Evolutionary conservation across 1,140 invertebrate genomes (phyloP), one percentile per base, ranked within the genome.

Genomic region (Lerema accius): DNA sequence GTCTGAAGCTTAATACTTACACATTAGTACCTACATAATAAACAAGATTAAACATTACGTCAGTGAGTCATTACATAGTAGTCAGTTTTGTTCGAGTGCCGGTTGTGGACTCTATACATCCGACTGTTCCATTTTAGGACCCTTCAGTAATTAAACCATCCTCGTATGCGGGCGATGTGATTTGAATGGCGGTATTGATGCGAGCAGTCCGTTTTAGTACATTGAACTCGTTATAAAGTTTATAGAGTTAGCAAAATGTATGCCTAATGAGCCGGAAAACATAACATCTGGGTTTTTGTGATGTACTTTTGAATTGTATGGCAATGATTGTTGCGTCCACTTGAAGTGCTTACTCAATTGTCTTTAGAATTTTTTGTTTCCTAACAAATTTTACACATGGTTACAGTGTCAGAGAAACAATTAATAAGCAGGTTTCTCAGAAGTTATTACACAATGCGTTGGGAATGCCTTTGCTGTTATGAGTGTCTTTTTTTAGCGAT

Each of bases 81-180:
- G 15, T 23, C 46, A 32, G 46, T 46, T 51, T 17, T 1, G 37
- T 51, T 17, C 3, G 37, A 58, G 42, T 58, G 28, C 40, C 55
- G 14, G 55, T 37, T 17, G 42, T 40, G 19, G 43, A 46, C 55
- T 46, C 14, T 43, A 37, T 37, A 28, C 40, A 49, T 56, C 40
- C 26, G 55, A 59, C 55, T 49, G 55, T 46, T 45, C 53, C 53
- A 67, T 75, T 79, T 78, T 76, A 72, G 74, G 72, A 64, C 64
- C 50, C 69, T 73, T 72, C 65, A 62, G 75, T 71, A 81, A 86
- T 84, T 81, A 84, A 79, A 70, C 68, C 76, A 71, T 62, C 50
- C 61, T 67, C 51, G 69, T 58, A 82, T 80, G 76, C 77, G 78
- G 76, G 78, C 70, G 66, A 60, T 63, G 46, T 69, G 69, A 71